A percentile compares a stretch with the other conserved stretches of the same genome.
phyloP scores from a whole-genome alignment of 2,113 vertebrate species.

The Coreoperca whiteheadi region DNA sequence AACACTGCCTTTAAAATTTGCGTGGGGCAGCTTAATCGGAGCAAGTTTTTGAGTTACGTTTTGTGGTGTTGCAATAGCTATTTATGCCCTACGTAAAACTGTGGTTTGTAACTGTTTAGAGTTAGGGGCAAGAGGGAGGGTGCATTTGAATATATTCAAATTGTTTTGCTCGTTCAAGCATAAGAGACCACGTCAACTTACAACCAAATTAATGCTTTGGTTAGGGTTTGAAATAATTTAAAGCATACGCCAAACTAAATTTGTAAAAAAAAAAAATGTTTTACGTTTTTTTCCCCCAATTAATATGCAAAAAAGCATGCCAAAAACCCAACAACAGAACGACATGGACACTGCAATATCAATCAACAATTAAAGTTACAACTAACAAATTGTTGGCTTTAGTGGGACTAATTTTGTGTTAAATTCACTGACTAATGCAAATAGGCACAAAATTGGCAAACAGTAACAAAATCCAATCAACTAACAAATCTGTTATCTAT shows the following conservation, averaged over 20 bases:
- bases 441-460: neutral
- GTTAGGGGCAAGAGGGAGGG: neutral
- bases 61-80: constrained; percentile 2
- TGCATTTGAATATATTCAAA: neutral
- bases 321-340: neutral
- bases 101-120: constrained; percentile 9
- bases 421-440: neutral
- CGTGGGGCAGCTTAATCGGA: constrained; percentile 46
- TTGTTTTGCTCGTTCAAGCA: neutral
- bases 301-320: too few species aligned
- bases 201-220: neutral
- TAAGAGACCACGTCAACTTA: neutral
- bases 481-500: neutral
- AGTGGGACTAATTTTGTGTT: neutral
- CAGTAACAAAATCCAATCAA: constrained; percentile 9
- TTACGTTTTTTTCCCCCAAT: too few species aligned
- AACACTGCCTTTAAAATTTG: constrained; percentile 46
- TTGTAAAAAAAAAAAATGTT: neutral
- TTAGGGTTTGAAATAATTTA: neutral
- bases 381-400: neutral
- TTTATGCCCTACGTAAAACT: constrained; percentile 13
- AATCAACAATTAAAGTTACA: neutral
- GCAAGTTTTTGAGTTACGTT: constrained; percentile 22
- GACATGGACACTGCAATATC: neutral
- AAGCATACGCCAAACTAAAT: neutral